A percentile compares a stretch with the other conserved stretches of the same genome.
These are phyloP conservation scores for Ormyrus labotus DNA, from an alignment of 2,888 invertebrate species.

Conservation along the genomic window DNA sequence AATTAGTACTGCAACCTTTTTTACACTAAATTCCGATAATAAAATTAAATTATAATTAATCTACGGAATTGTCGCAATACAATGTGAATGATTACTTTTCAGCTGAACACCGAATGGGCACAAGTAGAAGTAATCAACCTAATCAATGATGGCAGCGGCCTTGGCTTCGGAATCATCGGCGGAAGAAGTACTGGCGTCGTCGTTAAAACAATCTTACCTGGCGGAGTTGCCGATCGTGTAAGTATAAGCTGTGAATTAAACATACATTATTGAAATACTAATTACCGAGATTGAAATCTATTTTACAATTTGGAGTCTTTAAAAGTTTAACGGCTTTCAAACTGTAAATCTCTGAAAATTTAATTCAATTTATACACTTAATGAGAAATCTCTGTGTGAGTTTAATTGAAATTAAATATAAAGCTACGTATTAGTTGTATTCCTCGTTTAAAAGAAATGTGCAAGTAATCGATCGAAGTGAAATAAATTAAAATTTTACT, in stretches of 20 bases:
- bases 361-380: too few relatives aligned
- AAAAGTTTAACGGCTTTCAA: background rate
- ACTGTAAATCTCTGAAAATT: background rate
- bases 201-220: conserved; percentile 98
- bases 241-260: conserved; percentile 68
- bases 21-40: too few relatives aligned
- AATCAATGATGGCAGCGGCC: conserved; percentile 97
- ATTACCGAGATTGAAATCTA: too few relatives aligned
- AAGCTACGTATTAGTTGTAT: too few relatives aligned
- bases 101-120: conserved; percentile 99
- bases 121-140: conserved; percentile 99
- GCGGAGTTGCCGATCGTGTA: conserved; percentile 97
- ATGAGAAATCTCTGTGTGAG: too few relatives aligned
- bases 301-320: background rate
- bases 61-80: background rate
- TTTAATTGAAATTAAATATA: too few relatives aligned
- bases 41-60: background rate
- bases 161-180: conserved; percentile 99
- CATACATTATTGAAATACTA: background rate
- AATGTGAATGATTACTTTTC: conserved; percentile 67
- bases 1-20: too few relatives aligned
- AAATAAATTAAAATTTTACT: too few relatives aligned
- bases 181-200: conserved; percentile 99
- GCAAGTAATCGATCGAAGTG: too few relatives aligned
- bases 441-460: too few relatives aligned